Base-by-base conservation (phyloP, 2,113 vertebrate genomes). In the Petrocephalus zakoni region DNA sequence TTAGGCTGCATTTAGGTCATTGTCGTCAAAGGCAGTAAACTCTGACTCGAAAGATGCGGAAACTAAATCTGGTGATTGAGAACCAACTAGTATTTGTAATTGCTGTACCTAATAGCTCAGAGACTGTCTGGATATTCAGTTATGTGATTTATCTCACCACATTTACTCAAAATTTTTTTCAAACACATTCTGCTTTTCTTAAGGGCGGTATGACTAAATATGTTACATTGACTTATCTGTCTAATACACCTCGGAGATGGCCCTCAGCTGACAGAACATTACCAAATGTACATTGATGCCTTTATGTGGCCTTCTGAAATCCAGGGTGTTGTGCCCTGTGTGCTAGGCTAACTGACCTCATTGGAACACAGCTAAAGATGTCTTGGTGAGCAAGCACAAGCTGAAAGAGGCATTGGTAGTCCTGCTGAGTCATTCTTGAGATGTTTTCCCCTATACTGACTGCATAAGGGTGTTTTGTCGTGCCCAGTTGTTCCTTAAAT, bases 351-450 rank as follows among this genome's bases (percentile, higher is more conserved):
- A 52, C 49, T 83, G 37, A 52, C 21, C 72, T 52, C 82, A 29
- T 52, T 46, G 46, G 47, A 85, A n/a, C 22, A 29, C 47, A n/a
- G n/a, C 22, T 85, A 29, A 85, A 21, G n/a, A 17, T n/a, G 22
- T 11, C 82, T 25, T 52, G 61, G 61, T 68, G 81, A 49, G 47
- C 81, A 47, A 42, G 46, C 46, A 46, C 9, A 19, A 49, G 46
- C 15, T 83, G 78, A 21, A 42, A 10, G 46, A 85, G 13, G 46
- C 21, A 13, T 25, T 25, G 49, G 11, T 7, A 21, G 84, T 37
- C 52, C 52, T 86, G 84, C 84, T 29, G 84, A 55, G 84, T 56
- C 84, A 86, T 86, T 21, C 52, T 86, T 37, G 25, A 56, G 13
- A n/a, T 34, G 29, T 55, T 56, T 86, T 53, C n/a, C n/a, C 29